phyloP scores from a whole-genome alignment of 2,888 invertebrate species.

The Chymomyza amoena region DNA sequence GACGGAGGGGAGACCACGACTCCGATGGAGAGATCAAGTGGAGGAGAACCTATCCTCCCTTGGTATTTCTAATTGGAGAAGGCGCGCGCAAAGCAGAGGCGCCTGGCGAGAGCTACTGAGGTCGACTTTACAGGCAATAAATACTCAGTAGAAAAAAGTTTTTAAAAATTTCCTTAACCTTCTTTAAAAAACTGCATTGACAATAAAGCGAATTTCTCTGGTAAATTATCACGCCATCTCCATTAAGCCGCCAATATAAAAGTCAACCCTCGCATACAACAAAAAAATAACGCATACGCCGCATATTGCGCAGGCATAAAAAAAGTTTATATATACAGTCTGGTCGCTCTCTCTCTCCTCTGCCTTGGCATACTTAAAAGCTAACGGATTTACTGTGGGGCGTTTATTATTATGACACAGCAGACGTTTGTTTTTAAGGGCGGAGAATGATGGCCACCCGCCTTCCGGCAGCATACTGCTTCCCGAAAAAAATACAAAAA shows the following conservation, averaged over 20 bases:
- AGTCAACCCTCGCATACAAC: neutral
- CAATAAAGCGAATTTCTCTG: too few species aligned
- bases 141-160: too few species aligned
- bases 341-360: neutral
- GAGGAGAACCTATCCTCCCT: too few species aligned
- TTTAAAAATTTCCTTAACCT: too few species aligned
- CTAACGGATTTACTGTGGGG: slow-evolving; percentile 7
- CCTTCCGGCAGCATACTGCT: too few species aligned
- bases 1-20: too few species aligned
- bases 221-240: neutral
- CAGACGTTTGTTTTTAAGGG: neutral
- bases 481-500: neutral
- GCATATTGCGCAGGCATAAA: slow-evolving; percentile 7
- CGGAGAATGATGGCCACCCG: neutral
- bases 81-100: too few species aligned
- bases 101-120: too few species aligned
- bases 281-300: slow-evolving; percentile 7
- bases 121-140: too few species aligned
- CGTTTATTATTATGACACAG: slow-evolving; percentile 10
- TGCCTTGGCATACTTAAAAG: neutral
- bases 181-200: too few species aligned
- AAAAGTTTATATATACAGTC: neutral
- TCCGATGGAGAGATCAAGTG: too few species aligned
- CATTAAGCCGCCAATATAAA: slow-evolving; percentile 3
- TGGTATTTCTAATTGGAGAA: too few species aligned